A percentile compares a stretch with the other conserved stretches of the same genome.
Conservation (phyloP, 2,113 vertebrate species). For the Periophthalmus modestus region DNA sequence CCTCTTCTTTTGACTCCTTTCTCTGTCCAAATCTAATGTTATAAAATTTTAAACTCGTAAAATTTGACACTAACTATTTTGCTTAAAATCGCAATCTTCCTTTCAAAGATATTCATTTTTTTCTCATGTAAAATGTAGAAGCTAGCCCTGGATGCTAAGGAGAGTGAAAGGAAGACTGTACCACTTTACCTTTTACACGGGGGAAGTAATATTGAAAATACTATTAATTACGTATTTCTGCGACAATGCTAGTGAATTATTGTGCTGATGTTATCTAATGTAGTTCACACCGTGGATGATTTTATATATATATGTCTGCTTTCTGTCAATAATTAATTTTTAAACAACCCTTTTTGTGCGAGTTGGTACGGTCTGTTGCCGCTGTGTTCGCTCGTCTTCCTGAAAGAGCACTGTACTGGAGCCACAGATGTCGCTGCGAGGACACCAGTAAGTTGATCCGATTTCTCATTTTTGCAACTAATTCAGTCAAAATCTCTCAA, state of each 20-base stretch:
- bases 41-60: background rate
- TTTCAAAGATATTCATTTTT: background rate
- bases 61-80: background rate
- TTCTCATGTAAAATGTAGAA: slow-evolving; percentile 4
- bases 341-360: slow-evolving; percentile 9
- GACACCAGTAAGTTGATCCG: slow-evolving; percentile 37
- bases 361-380: slow-evolving; percentile 74
- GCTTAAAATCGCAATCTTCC: background rate
- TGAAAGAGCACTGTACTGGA: slow-evolving; percentile 57
- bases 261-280: background rate
- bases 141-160: slow-evolving; percentile 27
- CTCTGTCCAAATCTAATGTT: no score
- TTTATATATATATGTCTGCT: background rate
- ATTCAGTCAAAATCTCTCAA: background rate
- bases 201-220: background rate
- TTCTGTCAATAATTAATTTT: background rate
- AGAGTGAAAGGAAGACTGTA: slow-evolving; percentile 26
- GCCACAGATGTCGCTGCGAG: slow-evolving; percentile 25
- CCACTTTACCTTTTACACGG: slow-evolving; percentile 31
- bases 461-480: background rate
- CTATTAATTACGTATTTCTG: background rate
- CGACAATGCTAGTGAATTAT: no score
- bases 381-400: slow-evolving; percentile 68
- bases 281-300: background rate
- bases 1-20: background rate